A percentile compares a stretch with the other conserved stretches of the same genome.
Conservation (phyloP, 2,797 vertebrate genomes). For the Catharus ustulatus region DNA sequence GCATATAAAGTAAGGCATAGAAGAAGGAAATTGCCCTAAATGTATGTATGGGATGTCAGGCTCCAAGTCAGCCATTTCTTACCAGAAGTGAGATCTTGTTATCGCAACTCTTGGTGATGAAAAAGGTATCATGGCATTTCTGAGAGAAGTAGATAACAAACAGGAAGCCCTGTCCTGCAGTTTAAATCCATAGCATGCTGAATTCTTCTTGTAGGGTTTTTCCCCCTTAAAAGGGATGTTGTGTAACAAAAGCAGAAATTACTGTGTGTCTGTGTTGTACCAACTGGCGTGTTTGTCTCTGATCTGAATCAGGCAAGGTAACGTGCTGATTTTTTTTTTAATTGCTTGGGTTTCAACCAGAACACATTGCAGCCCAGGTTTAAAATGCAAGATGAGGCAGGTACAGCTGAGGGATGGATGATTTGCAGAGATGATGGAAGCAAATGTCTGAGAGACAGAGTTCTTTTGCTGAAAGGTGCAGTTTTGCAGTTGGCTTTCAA, state of each 20-base stretch:
- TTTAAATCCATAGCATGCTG: neutral
- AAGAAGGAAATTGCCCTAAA: neutral
- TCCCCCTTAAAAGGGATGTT: neutral
- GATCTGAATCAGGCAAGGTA: neutral
- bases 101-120: neutral
- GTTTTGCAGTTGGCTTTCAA: neutral
- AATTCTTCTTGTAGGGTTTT: neutral
- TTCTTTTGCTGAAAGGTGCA: neutral
- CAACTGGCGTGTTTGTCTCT: neutral
- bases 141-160: neutral
- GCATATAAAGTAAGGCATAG: neutral
- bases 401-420: neutral
- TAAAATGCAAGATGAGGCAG: neutral
- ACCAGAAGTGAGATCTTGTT: neutral
- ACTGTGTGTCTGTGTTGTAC: neutral
- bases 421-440: neutral
- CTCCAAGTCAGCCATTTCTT: neutral
- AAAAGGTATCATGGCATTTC: neutral
- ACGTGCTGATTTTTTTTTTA: neutral
- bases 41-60: neutral
- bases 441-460: neutral
- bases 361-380: neutral
- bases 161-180: fast-evolving
- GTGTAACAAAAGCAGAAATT: neutral
- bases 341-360: neutral